Conservation (phyloP, 2,888 invertebrate species). For the Neria commutata region DNA sequence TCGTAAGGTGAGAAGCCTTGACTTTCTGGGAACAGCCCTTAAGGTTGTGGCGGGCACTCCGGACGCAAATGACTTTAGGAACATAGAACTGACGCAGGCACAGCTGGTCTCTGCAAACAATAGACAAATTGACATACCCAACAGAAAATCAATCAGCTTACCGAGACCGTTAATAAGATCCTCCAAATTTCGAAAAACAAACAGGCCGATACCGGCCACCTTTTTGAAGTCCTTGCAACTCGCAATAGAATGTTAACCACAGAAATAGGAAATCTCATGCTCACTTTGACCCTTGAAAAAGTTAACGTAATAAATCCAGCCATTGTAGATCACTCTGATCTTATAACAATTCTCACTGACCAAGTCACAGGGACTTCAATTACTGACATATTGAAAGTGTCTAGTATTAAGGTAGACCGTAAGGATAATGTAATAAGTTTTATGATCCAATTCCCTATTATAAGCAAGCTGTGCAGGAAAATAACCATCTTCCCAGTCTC, state of each 20-base stretch:
- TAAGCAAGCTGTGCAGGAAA: conserved; percentile 22
- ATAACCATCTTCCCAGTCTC: conserved; percentile 18
- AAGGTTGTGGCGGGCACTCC: conserved; percentile 28
- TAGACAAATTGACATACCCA: conserved; percentile 4
- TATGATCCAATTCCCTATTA: no score
- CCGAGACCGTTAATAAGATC: neutral
- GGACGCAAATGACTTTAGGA: conserved; percentile 23
- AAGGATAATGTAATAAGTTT: conserved; percentile 21
- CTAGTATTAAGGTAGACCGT: no score
- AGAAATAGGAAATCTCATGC: no score
- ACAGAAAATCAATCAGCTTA: conserved; percentile 1
- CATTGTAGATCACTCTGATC: no score
- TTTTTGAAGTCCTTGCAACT: neutral
- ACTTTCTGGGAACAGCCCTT: conserved; percentile 23
- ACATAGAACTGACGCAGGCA: conserved; percentile 15
- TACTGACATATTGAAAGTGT: no score
- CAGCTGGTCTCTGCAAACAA: conserved; percentile 20
- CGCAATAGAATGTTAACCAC: conserved; percentile 7
- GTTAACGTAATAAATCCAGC: no score
- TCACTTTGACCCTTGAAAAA: no score
- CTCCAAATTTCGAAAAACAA: neutral
- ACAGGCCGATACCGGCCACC: neutral
- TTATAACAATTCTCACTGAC: no score
- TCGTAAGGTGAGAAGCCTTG: conserved; percentile 25
- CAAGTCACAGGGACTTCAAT: no score